These are phyloP conservation scores for Neodiprion virginianus DNA, from an alignment of 1,140 invertebrate genomes.

Conservation along the genomic window DNA sequence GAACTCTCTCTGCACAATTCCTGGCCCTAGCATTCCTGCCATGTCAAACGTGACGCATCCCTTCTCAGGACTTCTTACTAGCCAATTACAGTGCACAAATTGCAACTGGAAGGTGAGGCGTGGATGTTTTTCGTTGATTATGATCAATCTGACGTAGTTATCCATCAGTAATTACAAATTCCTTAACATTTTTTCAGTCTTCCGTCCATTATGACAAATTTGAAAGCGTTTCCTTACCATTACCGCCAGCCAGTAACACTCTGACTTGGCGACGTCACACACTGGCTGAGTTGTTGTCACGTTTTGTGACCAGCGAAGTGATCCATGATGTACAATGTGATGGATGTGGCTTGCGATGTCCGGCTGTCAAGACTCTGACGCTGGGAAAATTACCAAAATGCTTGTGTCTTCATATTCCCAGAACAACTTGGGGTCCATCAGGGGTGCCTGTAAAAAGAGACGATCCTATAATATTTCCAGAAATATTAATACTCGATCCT, in stretches of 20 bases:
- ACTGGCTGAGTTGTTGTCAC: slow-evolving; percentile 74
- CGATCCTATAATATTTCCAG: slow-evolving; percentile 87
- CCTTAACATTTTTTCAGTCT: slow-evolving; percentile 64
- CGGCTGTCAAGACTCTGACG: slow-evolving; percentile 76
- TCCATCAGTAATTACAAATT: slow-evolving; percentile 17
- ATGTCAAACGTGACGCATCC: slow-evolving; percentile 64
- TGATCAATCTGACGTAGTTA: slow-evolving; percentile 10
- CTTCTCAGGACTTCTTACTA: slow-evolving; percentile 83
- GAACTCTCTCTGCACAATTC: slow-evolving; percentile 52
- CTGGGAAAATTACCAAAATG: slow-evolving; percentile 87
- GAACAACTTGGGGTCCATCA: slow-evolving; percentile 81
- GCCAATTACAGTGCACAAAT: slow-evolving; percentile 80
- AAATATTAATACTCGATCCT: slow-evolving; percentile 80
- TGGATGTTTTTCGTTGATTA: slow-evolving; percentile 18
- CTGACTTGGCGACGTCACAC: slow-evolving; percentile 65
- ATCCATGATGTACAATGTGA: slow-evolving; percentile 85
- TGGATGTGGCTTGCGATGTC: slow-evolving; percentile 68
- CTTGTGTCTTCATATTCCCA: slow-evolving; percentile 86
- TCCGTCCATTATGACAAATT: slow-evolving; percentile 89
- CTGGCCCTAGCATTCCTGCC: slow-evolving; percentile 36
- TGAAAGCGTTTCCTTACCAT: slow-evolving; percentile 81
- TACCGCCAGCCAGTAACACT: slow-evolving; percentile 67
- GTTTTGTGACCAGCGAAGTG: slow-evolving; percentile 84
- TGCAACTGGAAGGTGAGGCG: slow-evolving; percentile 77
- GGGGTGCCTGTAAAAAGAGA: slow-evolving; percentile 80